phyloP scores from a whole-genome alignment of 2,113 vertebrate genomes.

The Arvicanthis niloticus region DNA sequence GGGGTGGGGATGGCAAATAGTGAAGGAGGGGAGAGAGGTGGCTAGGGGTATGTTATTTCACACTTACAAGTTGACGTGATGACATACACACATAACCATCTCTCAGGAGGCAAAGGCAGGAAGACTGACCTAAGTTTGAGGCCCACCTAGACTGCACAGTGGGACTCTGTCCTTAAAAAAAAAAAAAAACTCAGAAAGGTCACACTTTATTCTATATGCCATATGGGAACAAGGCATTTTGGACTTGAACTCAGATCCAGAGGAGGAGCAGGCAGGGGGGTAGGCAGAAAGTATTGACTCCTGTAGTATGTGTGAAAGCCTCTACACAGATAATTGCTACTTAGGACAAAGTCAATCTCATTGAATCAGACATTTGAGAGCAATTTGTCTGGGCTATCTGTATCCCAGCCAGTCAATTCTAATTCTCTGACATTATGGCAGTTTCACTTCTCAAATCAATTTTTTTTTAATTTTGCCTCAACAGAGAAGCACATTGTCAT shows the following conservation, averaged over 20 bases:
- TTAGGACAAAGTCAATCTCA: background rate
- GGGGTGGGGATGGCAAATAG: background rate
- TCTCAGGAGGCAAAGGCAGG: background rate
- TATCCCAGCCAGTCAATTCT: background rate
- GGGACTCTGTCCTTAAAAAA: background rate
- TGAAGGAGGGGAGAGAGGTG: background rate
- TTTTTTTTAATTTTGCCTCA: background rate
- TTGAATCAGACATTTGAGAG: background rate
- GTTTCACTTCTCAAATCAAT: background rate
- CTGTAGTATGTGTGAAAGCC: background rate
- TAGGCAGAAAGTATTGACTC: background rate
- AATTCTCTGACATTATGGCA: background rate
- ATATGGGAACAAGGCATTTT: background rate
- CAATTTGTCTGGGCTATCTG: background rate
- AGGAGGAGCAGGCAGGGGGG: background rate
- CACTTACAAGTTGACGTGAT: background rate
- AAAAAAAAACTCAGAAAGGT: background rate
- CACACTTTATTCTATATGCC: background rate
- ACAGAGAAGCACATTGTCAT: background rate
- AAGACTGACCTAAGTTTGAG: background rate
- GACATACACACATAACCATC: background rate
- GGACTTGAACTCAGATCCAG: background rate
- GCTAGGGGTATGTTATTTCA: background rate
- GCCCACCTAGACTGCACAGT: too few species aligned
- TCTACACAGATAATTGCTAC: slow-evolving; percentile 20